A percentile compares a stretch with the other conserved stretches of the same genome.
Conservation (phyloP, 2,797 vertebrate genomes). For the Anisognathus igniventris region DNA sequence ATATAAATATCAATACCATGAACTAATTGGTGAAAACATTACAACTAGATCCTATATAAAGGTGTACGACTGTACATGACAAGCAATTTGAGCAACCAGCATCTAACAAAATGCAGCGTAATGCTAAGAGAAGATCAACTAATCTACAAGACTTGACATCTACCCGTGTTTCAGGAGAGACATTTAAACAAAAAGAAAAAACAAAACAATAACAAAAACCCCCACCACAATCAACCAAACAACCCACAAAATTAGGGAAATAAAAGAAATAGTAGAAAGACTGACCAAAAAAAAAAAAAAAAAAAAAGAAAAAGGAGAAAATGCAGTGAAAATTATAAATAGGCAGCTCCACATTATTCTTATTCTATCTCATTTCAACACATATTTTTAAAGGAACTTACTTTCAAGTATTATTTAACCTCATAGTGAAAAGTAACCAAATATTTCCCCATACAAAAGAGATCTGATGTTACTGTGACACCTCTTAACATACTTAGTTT, state of each 20-base stretch:
- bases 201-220: rapidly evolving
- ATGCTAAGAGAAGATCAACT: neutral
- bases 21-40: neutral
- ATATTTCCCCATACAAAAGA: neutral
- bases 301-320: neutral
- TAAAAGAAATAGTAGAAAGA: neutral
- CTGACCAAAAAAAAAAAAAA: neutral
- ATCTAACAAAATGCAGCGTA: neutral
- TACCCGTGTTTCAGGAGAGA: neutral
- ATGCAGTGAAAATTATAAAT: neutral
- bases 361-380: neutral
- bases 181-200: neutral
- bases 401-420: neutral
- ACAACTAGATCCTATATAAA: neutral
- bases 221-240: neutral
- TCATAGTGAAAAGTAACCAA: slow-evolving; percentile 7
- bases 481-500: slow-evolving; percentile 33
- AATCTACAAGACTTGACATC: neutral
- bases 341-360: neutral
- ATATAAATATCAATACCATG: neutral
- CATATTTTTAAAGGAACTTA: neutral
- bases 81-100: neutral
- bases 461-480: slow-evolving; percentile 36
- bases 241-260: neutral
- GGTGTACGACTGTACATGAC: neutral